A percentile compares a stretch with the other conserved stretches of the same genome.
These are phyloP conservation scores for Corythucha ciliata DNA, from an alignment of 2,888 invertebrate genomes.

Conservation along the genomic window DNA sequence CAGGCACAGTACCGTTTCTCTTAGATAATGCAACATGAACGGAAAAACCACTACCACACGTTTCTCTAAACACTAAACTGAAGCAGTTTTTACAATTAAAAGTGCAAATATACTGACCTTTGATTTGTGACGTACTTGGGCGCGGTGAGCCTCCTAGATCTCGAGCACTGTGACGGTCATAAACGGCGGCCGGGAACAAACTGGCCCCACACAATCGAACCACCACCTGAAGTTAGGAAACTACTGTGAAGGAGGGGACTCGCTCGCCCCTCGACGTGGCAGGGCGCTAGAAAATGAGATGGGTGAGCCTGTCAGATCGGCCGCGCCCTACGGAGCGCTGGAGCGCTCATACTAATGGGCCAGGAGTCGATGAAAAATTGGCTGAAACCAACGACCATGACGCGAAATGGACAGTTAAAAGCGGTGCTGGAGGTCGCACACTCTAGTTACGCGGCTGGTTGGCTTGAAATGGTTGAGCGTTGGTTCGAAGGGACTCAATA, in stretches of 20 bases:
- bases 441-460: too few species aligned
- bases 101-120: slow-evolving; percentile 1
- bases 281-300: background rate
- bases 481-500: too few species aligned
- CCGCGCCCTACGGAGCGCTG: slow-evolving; percentile 4
- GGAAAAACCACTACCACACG: background rate
- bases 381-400: too few species aligned
- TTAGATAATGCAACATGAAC: slow-evolving; percentile 2
- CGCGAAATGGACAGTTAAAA: too few species aligned
- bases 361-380: too few species aligned
- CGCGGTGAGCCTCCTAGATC: slow-evolving; percentile 14
- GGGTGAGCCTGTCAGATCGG: slow-evolving; percentile 5
- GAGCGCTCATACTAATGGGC: too few species aligned
- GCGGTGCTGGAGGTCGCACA: too few species aligned
- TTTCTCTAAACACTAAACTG: background rate
- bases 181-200: background rate
- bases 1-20: slow-evolving; percentile 4
- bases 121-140: slow-evolving; percentile 13
- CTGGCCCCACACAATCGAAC: background rate
- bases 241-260: slow-evolving; percentile 5
- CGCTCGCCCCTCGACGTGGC: background rate
- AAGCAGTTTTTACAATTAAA: slow-evolving; percentile 10
- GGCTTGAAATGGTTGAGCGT: too few species aligned
- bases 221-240: slow-evolving; percentile 5
- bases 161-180: background rate